Percentiles rank a stretch among this genome's conserved stretches.
Conservation (phyloP, 2,113 vertebrate genomes). For the Archilochus colubris region DNA sequence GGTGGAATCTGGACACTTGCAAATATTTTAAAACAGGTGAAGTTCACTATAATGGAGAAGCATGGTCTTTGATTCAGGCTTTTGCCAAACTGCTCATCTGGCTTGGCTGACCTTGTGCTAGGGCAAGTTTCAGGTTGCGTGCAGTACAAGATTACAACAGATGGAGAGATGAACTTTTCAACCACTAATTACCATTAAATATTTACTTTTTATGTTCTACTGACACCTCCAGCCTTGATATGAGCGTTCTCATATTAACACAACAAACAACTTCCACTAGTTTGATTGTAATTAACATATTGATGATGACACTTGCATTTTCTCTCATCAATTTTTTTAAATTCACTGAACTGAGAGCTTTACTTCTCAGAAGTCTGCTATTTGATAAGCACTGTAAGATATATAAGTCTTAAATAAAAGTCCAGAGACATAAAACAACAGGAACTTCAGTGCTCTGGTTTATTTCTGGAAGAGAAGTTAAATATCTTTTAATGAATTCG, state of each 20-base stretch:
- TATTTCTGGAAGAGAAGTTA: constrained; percentile 5
- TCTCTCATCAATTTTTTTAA: not conserved
- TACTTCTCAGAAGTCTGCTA: not conserved
- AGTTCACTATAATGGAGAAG: not conserved
- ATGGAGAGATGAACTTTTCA: not conserved
- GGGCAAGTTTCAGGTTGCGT: not conserved
- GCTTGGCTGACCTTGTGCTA: not conserved
- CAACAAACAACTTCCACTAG: not conserved
- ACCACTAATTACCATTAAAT: not conserved
- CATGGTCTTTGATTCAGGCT: not conserved
- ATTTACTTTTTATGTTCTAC: not conserved
- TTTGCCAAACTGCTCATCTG: not conserved
- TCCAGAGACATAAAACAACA: not conserved
- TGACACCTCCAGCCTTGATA: fast-evolving
- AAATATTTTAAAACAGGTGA: fast-evolving
- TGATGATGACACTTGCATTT: not conserved
- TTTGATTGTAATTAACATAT: not conserved
- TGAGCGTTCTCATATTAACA: not conserved
- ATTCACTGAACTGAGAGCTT: not conserved
- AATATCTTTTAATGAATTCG: not conserved
- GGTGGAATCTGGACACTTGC: not conserved
- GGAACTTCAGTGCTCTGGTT: not conserved
- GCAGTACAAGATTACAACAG: not conserved
- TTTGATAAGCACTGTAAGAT: not conserved
- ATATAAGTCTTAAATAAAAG: not conserved